Evolutionary conservation across 2,113 vertebrate genomes (phyloP).

Genomic region (Zosterops pallidus): DNA sequence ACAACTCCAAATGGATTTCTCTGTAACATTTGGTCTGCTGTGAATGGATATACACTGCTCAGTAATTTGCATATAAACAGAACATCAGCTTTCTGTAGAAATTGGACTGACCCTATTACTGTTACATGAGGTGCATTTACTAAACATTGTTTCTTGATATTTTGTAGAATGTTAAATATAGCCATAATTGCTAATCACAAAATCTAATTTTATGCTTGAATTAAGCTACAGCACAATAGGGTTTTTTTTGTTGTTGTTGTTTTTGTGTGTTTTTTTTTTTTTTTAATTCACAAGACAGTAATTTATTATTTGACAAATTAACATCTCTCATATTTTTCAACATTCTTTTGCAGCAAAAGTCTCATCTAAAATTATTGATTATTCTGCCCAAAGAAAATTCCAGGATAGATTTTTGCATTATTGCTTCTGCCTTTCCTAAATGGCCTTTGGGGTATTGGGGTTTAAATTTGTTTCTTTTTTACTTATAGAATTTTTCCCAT

Average conservation of each 20-base stretch:
- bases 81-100: background rate
- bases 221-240: background rate
- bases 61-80: background rate
- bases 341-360: background rate
- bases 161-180: background rate
- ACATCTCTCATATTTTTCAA: background rate
- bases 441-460: no score
- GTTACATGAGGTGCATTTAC: background rate
- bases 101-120: background rate
- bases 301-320: conserved; percentile 8
- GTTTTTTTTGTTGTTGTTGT: no score
- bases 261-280: background rate
- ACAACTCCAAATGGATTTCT: background rate
- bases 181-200: background rate
- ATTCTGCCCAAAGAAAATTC: background rate
- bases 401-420: background rate
- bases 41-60: background rate
- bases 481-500: no score
- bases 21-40: background rate
- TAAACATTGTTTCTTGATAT: background rate
- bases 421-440: background rate
- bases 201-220: conserved; percentile 48
- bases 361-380: background rate
- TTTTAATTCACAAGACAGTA: background rate
- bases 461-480: no score